Evolutionary conservation across 2,888 invertebrate genomes (phyloP).

Genomic region (Criorhina ranunculi): DNA sequence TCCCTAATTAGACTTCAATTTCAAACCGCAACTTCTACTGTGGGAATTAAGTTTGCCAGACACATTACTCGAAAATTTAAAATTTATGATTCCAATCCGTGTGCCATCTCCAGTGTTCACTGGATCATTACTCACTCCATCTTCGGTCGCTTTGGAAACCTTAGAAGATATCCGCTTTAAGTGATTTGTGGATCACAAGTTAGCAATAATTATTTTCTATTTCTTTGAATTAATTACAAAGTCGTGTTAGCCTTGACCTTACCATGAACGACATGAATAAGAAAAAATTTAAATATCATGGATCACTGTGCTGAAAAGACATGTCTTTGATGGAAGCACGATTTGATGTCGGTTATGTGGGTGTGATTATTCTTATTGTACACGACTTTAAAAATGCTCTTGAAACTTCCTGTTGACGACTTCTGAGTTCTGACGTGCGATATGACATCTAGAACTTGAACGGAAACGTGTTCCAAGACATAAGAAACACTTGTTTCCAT

Average conservation of each 20-base stretch:
- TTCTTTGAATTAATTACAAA: conserved; percentile 40
- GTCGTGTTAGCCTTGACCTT: conserved; percentile 51
- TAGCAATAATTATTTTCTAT: conserved; percentile 12
- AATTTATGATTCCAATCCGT: conserved; percentile 24
- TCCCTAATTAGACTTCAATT: conserved; percentile 3
- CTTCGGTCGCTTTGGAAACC: neutral
- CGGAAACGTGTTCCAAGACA: too few species aligned
- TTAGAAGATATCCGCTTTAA: neutral
- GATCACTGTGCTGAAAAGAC: conserved; percentile 23
- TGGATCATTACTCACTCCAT: conserved; percentile 21
- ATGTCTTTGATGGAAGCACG: conserved; percentile 8
- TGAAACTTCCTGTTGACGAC: too few species aligned
- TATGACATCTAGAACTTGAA: too few species aligned
- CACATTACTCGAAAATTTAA: conserved; percentile 19
- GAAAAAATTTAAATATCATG: conserved; percentile 38
- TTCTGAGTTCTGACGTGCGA: too few species aligned
- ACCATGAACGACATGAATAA: conserved; percentile 35
- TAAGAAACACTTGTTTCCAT: too few species aligned
- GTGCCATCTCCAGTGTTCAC: neutral
- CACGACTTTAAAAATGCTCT: too few species aligned
- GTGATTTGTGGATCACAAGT: conserved; percentile 12
- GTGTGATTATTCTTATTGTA: conserved; percentile 7
- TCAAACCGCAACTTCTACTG: conserved; percentile 2
- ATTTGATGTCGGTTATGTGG: conserved; percentile 9
- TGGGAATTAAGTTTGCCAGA: neutral